Evolutionary conservation across 2,888 invertebrate genomes (phyloP).

Genomic region (Phalera bucephala): DNA sequence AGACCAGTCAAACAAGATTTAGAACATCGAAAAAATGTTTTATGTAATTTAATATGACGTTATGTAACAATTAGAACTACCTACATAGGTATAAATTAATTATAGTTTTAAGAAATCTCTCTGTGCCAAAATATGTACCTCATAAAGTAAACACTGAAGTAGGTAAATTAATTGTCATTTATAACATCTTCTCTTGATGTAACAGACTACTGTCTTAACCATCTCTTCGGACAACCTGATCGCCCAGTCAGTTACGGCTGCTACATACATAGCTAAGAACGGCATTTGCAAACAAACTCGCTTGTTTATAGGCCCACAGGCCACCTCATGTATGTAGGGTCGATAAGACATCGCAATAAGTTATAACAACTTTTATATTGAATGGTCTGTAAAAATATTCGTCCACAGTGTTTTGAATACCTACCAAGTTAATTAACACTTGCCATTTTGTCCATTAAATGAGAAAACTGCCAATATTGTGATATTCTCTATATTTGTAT

Average conservation of each 20-base stretch:
- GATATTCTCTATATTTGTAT: conserved; percentile 27
- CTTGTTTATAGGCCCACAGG: no score
- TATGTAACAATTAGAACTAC: conserved; percentile 66
- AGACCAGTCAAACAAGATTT: conserved; percentile 82
- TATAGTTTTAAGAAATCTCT: conserved; percentile 84
- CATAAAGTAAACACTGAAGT: conserved; percentile 83
- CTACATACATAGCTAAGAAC: no score
- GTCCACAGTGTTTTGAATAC: conserved; percentile 22
- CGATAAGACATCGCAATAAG: not conserved
- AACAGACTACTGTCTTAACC: conserved; percentile 15
- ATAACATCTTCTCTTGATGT: conserved; percentile 55
- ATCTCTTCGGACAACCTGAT: not conserved
- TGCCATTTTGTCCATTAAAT: conserved; percentile 9
- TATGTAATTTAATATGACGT: conserved; percentile 69
- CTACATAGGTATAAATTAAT: conserved; percentile 67
- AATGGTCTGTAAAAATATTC: conserved; percentile 24
- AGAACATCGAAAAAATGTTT: conserved; percentile 81
- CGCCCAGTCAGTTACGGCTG: not conserved
- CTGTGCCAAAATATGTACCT: conserved; percentile 93
- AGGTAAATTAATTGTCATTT: conserved; percentile 72
- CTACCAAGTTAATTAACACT: conserved; percentile 6
- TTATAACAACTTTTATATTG: not conserved
- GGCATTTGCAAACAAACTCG: no score
- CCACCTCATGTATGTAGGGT: no score
- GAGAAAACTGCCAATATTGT: conserved; percentile 46